Conservation (phyloP, 1,140 invertebrate genomes). For the Drosophila grimshawi region DNA sequence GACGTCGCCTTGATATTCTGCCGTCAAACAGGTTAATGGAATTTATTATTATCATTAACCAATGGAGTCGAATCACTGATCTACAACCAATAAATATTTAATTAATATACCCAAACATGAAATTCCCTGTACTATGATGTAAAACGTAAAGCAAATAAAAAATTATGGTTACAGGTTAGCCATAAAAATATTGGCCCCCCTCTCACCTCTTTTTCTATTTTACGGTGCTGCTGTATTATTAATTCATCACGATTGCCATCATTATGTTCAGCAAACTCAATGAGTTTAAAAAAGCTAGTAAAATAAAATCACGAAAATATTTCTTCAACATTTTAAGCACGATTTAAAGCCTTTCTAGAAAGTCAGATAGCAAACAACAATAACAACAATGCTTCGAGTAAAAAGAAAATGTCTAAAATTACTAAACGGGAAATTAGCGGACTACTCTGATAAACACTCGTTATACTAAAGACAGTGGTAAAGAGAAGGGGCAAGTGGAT, state of each 20-base stretch:
- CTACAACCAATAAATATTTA: slow-evolving; percentile 85
- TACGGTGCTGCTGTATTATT: slow-evolving; percentile 94
- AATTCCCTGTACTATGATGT: background rate
- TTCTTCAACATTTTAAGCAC: slow-evolving; percentile 18
- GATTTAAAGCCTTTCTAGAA: background rate
- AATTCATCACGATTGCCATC: slow-evolving; percentile 94
- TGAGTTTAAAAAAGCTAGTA: slow-evolving; percentile 11
- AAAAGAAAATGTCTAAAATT: background rate
- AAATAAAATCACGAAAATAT: slow-evolving; percentile 15
- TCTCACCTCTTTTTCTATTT: slow-evolving; percentile 95
- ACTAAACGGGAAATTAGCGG: background rate
- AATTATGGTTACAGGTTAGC: background rate
- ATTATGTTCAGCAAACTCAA: slow-evolving; percentile 28
- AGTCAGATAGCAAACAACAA: background rate
- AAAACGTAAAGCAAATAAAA: background rate
- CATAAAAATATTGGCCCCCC: too few relatives aligned
- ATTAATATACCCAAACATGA: background rate
- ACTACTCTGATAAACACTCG: background rate
- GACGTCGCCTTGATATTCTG: slow-evolving; percentile 93
- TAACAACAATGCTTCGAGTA: background rate
- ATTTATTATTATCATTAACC: slow-evolving; percentile 92
- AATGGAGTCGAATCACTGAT: slow-evolving; percentile 94
- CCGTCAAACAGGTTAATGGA: slow-evolving; percentile 88
- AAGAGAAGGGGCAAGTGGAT: too few relatives aligned
- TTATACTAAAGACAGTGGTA: background rate